Base-by-base conservation (phyloP, 2,113 vertebrate species). In the Oncorhynchus keta region DNA sequence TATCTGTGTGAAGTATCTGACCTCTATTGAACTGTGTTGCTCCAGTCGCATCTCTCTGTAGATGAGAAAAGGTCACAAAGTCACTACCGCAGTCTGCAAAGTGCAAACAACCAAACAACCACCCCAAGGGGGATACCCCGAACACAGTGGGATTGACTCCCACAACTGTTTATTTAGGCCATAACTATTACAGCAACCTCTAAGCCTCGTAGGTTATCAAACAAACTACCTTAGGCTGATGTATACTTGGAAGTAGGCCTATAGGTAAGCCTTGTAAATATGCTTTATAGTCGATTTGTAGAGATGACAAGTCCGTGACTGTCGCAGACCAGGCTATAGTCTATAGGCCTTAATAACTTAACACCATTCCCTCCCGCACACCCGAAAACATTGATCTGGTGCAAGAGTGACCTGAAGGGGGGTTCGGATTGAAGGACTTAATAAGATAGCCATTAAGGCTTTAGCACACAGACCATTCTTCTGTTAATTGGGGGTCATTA, bases 401-500 rank as follows among this genome's bases (percentile, higher is more conserved):
- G 67, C 30, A 55, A 45, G 68, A 51, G 30, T 55, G 16, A 55
- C 14, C 1, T 55, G 13, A 14, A 55, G 26, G 28, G 28, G 49
- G 45, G 62, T 67, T 65, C 68, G 62, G 68, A 72, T 73, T 83
- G 78, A 80, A 82, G 75, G 76, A 65, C 51, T 82, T 28, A 28
- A 28, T 80, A 75, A 70, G 66, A 71, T 72, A 71, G 70, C 79
- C 77, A 81, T 83, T 84, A 83, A 70, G 68, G 71, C 68, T 80
- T 79, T 83, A 74, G 69, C 83, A 79, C 83, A 77, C 67, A 71
- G 72, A 24, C 71, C 65, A 75, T 84, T 79, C 70, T 84, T 76
- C 73, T 48, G 22, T 66, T 57, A 62, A 76, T 73, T 74, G 68
- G 26, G 80, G 77, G 79, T 84, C 84, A 88, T 84, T 84, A 84